Conservation (phyloP, 2,888 invertebrate genomes). For the Stenodema calcarata region DNA sequence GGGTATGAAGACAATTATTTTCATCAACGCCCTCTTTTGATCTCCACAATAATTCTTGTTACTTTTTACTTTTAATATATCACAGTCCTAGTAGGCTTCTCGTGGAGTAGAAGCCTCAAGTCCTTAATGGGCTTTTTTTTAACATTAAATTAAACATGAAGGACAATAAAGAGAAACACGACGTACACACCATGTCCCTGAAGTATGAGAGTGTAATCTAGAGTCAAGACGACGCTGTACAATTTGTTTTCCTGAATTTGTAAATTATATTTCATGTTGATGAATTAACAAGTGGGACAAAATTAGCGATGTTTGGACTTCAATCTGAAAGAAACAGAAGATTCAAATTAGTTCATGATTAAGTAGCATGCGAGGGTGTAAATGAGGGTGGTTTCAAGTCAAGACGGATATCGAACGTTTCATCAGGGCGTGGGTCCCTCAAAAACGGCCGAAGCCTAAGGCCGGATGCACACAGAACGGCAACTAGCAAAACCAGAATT, state of each 20-base stretch:
- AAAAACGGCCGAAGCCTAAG: too few relatives aligned
- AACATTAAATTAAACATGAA: neutral
- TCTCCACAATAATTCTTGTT: neutral
- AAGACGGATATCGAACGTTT: too few relatives aligned
- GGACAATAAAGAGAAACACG: neutral
- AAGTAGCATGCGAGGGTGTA: too few relatives aligned
- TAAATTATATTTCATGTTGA: constrained; percentile 11
- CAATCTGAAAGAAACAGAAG: constrained; percentile 11
- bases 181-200: neutral
- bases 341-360: too few relatives aligned
- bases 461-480: too few relatives aligned
- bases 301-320: constrained; percentile 39
- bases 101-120: constrained; percentile 6
- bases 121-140: constrained; percentile 7
- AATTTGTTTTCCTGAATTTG: constrained; percentile 5
- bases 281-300: constrained; percentile 17
- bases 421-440: too few relatives aligned
- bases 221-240: neutral
- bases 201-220: neutral
- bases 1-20: neutral
- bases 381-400: too few relatives aligned
- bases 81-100: constrained; percentile 40
- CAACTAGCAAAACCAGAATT: too few relatives aligned
- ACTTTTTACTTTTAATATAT: constrained; percentile 16
- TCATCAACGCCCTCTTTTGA: neutral